Percentiles rank a stretch among this genome's conserved stretches.
phyloP scores from a whole-genome alignment of 2,888 invertebrate species.

The Tenthredo livida region DNA sequence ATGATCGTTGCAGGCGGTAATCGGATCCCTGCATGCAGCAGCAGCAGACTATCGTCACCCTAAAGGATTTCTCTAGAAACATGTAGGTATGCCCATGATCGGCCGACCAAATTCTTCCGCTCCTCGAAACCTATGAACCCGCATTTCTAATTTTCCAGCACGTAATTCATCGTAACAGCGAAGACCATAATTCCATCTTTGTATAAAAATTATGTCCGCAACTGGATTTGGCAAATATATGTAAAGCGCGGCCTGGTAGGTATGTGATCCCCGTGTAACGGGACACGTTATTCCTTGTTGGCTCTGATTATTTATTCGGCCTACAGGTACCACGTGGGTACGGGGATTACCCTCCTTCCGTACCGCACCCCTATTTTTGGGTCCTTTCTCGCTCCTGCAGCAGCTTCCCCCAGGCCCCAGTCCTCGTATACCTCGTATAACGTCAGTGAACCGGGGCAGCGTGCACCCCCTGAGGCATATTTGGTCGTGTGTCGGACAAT shows the following conservation, averaged over 20 bases:
- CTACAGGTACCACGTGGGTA: conserved; percentile 25
- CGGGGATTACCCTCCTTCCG: conserved; percentile 12
- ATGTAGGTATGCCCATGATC: neutral
- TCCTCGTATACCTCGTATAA: neutral
- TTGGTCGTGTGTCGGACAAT: conserved; percentile 71
- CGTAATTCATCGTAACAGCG: neutral
- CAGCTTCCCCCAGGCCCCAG: neutral
- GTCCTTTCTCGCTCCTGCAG: neutral
- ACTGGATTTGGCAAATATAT: neutral
- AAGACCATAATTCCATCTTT: neutral
- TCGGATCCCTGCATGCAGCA: neutral
- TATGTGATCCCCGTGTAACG: neutral
- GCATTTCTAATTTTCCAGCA: neutral
- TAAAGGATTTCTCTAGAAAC: neutral
- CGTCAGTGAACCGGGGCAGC: conserved; percentile 28
- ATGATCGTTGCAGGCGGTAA: conserved; percentile 10
- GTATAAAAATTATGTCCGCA: neutral
- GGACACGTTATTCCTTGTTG: conserved; percentile 12
- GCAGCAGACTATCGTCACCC: neutral
- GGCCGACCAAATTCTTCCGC: neutral
- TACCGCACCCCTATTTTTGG: neutral
- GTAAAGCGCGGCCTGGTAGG: neutral
- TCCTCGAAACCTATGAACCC: neutral
- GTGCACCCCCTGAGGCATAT: conserved; percentile 32
- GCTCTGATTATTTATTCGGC: conserved; percentile 11